A percentile compares a stretch with the other conserved stretches of the same genome.
Conservation (phyloP, 2,113 vertebrate species). For the Oreochromis spilurus region DNA sequence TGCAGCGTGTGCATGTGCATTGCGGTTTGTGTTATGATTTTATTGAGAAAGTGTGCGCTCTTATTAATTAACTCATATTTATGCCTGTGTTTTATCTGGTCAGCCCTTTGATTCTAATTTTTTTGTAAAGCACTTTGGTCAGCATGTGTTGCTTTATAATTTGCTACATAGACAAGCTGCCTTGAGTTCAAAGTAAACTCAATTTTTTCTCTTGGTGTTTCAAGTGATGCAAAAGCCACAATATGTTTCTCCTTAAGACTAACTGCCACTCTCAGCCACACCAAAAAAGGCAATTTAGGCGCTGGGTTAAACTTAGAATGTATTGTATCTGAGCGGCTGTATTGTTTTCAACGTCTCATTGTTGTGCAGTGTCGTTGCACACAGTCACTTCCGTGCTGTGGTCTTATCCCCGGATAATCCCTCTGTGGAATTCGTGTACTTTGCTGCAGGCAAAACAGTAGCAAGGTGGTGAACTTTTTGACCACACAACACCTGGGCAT, state of each 20-base stretch:
- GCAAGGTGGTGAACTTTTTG: background rate
- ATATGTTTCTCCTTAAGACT: background rate
- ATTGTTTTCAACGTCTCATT: background rate
- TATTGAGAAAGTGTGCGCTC: background rate
- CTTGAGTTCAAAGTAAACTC: background rate
- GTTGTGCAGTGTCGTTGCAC: background rate
- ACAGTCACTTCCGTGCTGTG: background rate
- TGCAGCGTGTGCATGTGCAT: background rate
- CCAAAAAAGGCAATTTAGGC: background rate
- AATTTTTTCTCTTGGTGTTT: background rate
- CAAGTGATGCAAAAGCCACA: background rate
- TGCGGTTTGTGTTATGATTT: background rate
- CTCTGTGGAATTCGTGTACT: background rate
- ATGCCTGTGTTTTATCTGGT: background rate
- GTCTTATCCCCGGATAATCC: constrained; percentile 6
- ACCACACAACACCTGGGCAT: background rate
- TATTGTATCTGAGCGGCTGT: background rate
- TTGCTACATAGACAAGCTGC: background rate
- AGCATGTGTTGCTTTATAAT: background rate
- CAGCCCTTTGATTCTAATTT: background rate
- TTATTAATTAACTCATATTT: background rate
- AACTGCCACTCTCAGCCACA: background rate
- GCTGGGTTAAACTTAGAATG: background rate
- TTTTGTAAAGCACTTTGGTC: background rate
- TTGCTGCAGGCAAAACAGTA: background rate